Percentiles rank a stretch among this genome's conserved stretches.
phyloP scores from a whole-genome alignment of 2,797 vertebrate species.

The Cirrhinus mrigala region DNA sequence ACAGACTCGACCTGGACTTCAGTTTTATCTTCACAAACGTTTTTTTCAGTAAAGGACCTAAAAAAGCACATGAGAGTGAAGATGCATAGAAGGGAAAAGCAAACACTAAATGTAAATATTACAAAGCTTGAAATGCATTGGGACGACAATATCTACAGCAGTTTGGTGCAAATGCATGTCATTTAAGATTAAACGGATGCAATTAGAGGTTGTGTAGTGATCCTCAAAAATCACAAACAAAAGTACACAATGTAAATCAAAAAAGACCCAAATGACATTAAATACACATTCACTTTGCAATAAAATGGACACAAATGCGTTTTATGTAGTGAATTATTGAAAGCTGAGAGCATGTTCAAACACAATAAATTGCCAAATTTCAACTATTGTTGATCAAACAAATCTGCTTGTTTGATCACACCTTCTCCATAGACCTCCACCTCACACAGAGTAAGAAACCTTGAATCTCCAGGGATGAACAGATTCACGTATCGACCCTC shows the following conservation, averaged over 20 bases:
- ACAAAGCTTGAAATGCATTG: too few species aligned
- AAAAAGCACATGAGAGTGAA: background rate
- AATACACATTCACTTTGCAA: background rate
- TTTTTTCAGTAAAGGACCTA: background rate
- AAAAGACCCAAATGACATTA: background rate
- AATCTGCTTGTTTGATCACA: background rate
- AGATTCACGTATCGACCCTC: conserved; percentile 49
- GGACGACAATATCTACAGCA: background rate
- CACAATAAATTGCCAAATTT: too few species aligned
- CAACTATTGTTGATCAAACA: background rate
- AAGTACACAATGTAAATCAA: background rate
- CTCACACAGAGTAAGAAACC: background rate
- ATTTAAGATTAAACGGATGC: background rate
- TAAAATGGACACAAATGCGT: background rate
- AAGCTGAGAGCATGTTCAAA: too few species aligned
- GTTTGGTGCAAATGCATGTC: background rate
- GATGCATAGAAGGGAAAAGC: too few species aligned
- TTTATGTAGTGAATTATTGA: too few species aligned
- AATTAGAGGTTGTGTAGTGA: background rate
- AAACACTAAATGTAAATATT: too few species aligned
- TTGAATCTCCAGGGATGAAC: background rate
- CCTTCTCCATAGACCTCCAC: conserved; percentile 40
- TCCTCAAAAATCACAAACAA: background rate
- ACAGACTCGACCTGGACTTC: background rate
- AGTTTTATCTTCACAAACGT: background rate